Conservation (phyloP, 2,113 vertebrate species). For the Euleptes europaea region DNA sequence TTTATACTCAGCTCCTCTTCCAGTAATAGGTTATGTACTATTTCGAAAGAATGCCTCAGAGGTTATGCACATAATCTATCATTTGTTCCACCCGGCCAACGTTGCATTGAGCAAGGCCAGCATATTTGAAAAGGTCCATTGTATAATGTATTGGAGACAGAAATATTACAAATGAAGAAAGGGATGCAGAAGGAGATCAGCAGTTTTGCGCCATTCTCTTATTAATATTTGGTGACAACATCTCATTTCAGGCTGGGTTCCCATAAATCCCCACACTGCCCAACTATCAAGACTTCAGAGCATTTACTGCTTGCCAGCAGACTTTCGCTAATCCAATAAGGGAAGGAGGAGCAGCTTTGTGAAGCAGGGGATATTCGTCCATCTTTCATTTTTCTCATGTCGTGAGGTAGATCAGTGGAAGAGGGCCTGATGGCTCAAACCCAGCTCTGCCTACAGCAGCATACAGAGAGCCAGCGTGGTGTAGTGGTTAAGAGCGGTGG, state of each 20-base stretch:
- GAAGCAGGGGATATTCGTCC: not conserved
- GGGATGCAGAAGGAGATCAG: slow-evolving; percentile 4
- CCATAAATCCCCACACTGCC: slow-evolving; percentile 1
- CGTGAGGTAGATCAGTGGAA: not conserved
- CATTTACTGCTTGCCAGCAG: not conserved
- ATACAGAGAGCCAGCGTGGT: no score
- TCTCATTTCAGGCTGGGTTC: slow-evolving; percentile 6
- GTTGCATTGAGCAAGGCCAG: slow-evolving; percentile 10
- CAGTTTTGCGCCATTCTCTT: slow-evolving; percentile 4
- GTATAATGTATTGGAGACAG: slow-evolving; percentile 23
- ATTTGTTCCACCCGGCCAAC: slow-evolving; percentile 33
- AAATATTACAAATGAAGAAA: slow-evolving; percentile 32
- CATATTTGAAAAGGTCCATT: slow-evolving; percentile 18
- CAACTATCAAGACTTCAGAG: not conserved
- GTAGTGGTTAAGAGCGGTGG: no score
- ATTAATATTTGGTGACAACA: not conserved
- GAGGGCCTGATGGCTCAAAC: no score
- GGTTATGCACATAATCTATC: slow-evolving; percentile 21
- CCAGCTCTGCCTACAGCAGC: no score
- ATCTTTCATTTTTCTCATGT: not conserved
- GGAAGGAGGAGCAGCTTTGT: not conserved
- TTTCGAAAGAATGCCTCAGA: not conserved
- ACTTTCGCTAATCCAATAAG: not conserved
- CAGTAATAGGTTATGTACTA: not conserved
- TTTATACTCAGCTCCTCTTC: slow-evolving; percentile 14